Base-by-base conservation (phyloP, 92 coral and sea anemone species). In the Parazoanthus darwini region DNA sequence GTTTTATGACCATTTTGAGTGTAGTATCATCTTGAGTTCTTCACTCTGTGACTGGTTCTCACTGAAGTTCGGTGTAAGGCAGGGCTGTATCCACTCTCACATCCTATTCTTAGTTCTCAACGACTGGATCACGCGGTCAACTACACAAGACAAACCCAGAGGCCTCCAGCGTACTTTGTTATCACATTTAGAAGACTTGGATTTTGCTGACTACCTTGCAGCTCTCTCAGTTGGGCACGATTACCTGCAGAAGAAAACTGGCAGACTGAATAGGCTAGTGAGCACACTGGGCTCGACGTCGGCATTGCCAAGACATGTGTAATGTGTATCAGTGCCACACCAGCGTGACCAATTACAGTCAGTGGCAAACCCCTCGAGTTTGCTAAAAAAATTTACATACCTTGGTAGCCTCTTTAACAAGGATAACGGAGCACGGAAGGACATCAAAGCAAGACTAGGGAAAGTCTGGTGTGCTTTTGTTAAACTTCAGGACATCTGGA, bases 1-100 rank as follows among this genome's bases (percentile, higher is more conserved):
- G 18, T 86, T 86, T 48, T 90, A 86, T 77, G 71, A 85, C 63
- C 54, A 90, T 35, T 85, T 90, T 35, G 81, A 79, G 44, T 90
- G 89, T 50, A 85, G 54, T 4, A 1, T 39, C 42, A 39, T 39
- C 42, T 39, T 4, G 42, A 86, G 50, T 3, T 63, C 33, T 74
- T 33, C 59, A 25, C 23, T 66, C n/a, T 38, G 89, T 63, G 81
- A 89, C 50, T 56, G 51, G 56, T 89, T 85, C 51, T 73, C 89
- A 18, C 48, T 63, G 3, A 44, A 67, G 78, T 89, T 79, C 6
- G 80, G 86, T 20, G 71, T 78, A 46, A 10, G 92, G 35, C 89
- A 46, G 79, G 92, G 81, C 20, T 89, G 80, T 56, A 77, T 85
- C 26, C 80, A 79, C 71, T 90, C 89, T 0, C 89, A 87, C 14